Percentiles rank a stretch among this genome's conserved stretches.
phyloP scores from a whole-genome alignment of 2,888 invertebrate genomes.

The Gortyna flavago region DNA sequence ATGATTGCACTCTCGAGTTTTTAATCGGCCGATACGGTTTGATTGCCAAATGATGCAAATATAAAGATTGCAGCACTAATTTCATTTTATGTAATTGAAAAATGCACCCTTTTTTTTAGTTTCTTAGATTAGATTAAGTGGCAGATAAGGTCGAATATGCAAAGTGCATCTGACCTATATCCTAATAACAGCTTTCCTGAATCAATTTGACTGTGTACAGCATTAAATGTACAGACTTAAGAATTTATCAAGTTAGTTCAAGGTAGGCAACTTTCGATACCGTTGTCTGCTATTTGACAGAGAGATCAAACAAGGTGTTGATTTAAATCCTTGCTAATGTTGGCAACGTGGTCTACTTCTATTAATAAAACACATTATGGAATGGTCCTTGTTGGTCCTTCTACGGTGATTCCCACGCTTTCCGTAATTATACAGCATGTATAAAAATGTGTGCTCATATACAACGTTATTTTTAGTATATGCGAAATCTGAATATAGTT shows the following conservation, averaged over 20 bases:
- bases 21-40: slow-evolving; percentile 6
- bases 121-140: slow-evolving; percentile 5
- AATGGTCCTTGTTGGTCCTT: neutral
- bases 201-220: slow-evolving; percentile 56
- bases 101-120: neutral
- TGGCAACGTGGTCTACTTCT: slow-evolving; percentile 27
- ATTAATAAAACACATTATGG: neutral
- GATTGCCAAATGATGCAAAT: slow-evolving; percentile 8
- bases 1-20: slow-evolving; percentile 9
- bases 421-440: neutral
- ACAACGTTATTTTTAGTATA: no score
- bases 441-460: no score
- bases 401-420: neutral
- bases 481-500: no score
- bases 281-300: slow-evolving; percentile 52
- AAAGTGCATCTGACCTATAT: neutral
- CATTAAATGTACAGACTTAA: slow-evolving; percentile 24
- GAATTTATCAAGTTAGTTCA: slow-evolving; percentile 59
- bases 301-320: slow-evolving; percentile 19
- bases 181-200: slow-evolving; percentile 43
- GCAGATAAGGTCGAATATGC: slow-evolving; percentile 10
- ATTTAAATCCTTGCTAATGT: slow-evolving; percentile 20
- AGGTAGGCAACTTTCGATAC: slow-evolving; percentile 70
- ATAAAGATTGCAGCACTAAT: neutral
- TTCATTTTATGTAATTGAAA: neutral